Evolutionary conservation across 2,888 invertebrate species (phyloP).

Genomic region (Morinoia aosen): DNA sequence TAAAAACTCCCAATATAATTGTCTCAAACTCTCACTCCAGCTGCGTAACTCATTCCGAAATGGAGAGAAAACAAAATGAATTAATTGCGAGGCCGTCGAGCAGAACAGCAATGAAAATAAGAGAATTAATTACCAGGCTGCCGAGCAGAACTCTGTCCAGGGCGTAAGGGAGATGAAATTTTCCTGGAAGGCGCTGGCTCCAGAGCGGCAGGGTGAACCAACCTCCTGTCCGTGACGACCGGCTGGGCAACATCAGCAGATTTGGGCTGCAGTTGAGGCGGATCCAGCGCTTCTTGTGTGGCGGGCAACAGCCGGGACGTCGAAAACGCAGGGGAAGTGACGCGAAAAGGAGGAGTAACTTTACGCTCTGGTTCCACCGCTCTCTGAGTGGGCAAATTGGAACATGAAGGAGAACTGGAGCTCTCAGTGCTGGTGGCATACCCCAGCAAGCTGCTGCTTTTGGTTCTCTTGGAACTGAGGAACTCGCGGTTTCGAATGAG

Average conservation of each 20-base stretch:
- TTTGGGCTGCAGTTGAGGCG: neutral
- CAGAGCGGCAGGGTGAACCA: constrained; percentile 13
- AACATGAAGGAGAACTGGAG: constrained; percentile 21
- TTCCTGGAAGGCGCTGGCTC: neutral
- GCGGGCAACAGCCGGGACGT: neutral
- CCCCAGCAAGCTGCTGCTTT: neutral
- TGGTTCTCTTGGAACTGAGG: constrained; percentile 28
- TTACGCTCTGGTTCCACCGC: neutral
- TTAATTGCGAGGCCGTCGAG: neutral
- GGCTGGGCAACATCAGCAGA: neutral
- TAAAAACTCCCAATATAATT: too few species aligned
- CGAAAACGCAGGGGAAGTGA: neutral
- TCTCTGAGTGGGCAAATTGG: neutral
- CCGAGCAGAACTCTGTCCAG: neutral
- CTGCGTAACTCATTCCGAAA: too few species aligned
- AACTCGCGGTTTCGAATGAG: neutral
- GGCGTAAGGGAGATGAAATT: neutral
- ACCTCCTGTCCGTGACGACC: neutral
- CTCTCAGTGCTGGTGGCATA: constrained; percentile 43
- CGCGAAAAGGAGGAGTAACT: neutral
- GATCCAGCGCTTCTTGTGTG: neutral
- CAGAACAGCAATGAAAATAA: neutral
- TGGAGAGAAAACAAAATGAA: too few species aligned
- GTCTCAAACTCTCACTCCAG: too few species aligned
- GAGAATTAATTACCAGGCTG: neutral